Conservation (phyloP, 1,140 invertebrate species). For the Megalopta genalis region DNA sequence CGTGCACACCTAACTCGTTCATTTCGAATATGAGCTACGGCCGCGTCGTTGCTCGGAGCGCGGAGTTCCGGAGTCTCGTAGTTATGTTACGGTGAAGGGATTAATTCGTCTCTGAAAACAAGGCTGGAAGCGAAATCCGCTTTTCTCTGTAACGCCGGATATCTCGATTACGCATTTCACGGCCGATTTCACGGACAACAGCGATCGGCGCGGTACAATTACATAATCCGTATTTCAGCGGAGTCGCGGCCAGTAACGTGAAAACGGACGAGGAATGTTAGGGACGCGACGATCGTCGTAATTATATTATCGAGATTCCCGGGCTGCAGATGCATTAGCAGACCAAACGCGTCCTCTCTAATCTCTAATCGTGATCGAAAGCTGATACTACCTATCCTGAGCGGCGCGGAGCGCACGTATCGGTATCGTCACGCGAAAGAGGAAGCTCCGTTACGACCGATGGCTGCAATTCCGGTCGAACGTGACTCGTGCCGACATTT, state of each 20-base stretch:
- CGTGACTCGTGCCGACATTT: constrained; percentile 19
- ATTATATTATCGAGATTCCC: constrained; percentile 56
- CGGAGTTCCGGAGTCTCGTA: no score
- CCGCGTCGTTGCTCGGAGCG: neutral
- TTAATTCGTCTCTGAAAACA: neutral
- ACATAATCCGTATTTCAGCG: constrained; percentile 35
- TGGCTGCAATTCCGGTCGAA: constrained; percentile 34
- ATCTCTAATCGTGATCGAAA: constrained; percentile 58
- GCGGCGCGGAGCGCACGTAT: constrained; percentile 19
- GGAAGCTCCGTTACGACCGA: constrained; percentile 48
- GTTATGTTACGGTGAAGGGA: constrained; percentile 7
- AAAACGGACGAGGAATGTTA: constrained; percentile 24
- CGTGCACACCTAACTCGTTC: no score
- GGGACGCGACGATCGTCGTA: constrained; percentile 24
- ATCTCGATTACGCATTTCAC: constrained; percentile 38
- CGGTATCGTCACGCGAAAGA: constrained; percentile 30
- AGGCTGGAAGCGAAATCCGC: constrained; percentile 12
- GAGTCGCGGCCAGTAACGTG: neutral
- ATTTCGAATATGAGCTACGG: neutral
- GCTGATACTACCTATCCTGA: constrained; percentile 17
- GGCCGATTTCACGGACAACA: constrained; percentile 19
- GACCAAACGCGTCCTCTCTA: constrained; percentile 29
- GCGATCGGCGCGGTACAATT: neutral
- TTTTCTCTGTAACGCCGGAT: constrained; percentile 19
- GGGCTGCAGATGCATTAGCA: constrained; percentile 28